Conservation (phyloP, 2,888 invertebrate genomes). For the Drosophila pseudotakahashii region DNA sequence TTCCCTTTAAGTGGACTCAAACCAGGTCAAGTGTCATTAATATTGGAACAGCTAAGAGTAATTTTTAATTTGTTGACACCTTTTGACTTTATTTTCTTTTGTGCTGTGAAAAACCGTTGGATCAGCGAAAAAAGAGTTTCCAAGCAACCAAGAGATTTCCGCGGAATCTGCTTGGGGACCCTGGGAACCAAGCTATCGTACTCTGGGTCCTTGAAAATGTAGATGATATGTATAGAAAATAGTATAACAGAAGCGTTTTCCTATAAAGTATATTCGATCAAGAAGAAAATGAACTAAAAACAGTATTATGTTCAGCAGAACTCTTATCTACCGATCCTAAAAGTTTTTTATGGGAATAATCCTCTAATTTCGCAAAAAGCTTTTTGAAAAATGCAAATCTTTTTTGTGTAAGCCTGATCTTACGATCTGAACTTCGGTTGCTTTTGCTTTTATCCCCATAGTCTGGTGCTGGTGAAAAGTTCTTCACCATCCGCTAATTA, state of each 20-base stretch:
- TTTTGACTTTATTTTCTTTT: constrained; percentile 23
- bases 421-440: neutral
- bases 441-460: constrained; percentile 41
- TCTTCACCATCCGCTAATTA: constrained; percentile 36
- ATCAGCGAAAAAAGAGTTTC: constrained; percentile 15
- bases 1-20: neutral
- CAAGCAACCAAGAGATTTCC: constrained; percentile 5
- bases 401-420: neutral
- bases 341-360: too few species aligned
- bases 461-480: constrained; percentile 8
- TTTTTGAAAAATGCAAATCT: neutral
- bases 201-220: constrained; percentile 5
- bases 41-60: neutral
- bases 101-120: constrained; percentile 21
- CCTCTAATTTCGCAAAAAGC: too few species aligned
- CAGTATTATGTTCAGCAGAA: too few species aligned
- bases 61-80: too few species aligned
- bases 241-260: too few species aligned
- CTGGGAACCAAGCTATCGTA: constrained; percentile 10
- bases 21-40: neutral
- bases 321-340: too few species aligned
- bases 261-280: too few species aligned
- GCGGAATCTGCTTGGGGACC: neutral
- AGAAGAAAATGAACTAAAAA: too few species aligned
- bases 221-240: neutral